These are phyloP conservation scores for Odontamblyopus rebecca DNA, from an alignment of 2,797 vertebrate genomes.

Conservation along the genomic window DNA sequence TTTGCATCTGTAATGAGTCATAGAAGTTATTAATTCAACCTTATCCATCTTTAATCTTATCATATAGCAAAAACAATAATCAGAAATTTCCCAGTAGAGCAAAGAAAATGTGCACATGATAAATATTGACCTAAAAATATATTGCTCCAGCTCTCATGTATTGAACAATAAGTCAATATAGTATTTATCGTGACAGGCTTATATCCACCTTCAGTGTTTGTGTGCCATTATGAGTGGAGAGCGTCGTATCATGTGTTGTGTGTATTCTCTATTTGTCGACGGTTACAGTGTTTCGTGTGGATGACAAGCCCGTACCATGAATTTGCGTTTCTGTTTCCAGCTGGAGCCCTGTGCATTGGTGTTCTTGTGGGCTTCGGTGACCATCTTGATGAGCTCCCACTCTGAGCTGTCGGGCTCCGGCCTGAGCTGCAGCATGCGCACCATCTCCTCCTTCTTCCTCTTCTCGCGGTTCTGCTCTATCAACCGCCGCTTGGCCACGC, in stretches of 20 bases:
- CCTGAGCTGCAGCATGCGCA: conserved; percentile 87
- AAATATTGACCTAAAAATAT: too few relatives aligned
- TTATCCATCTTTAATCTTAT: too few relatives aligned
- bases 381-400: conserved; percentile 94
- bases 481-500: conserved; percentile 94
- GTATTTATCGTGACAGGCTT: too few relatives aligned
- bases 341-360: conserved; percentile 97
- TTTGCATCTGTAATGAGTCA: too few relatives aligned
- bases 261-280: background rate
- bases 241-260: background rate
- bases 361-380: conserved; percentile 92
- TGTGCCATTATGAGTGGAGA: background rate
- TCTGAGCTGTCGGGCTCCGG: conserved; percentile 89
- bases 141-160: too few relatives aligned
- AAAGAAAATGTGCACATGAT: too few relatives aligned
- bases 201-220: background rate
- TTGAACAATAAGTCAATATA: too few relatives aligned
- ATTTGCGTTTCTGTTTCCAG: conserved; percentile 99
- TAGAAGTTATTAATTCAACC: too few relatives aligned
- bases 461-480: conserved; percentile 96
- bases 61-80: too few relatives aligned
- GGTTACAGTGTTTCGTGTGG: background rate
- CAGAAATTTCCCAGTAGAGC: too few relatives aligned
- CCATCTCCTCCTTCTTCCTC: conserved; percentile 92
- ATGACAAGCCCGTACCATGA: conserved; percentile 84